Conservation (phyloP, 2,888 invertebrate genomes). For the Sarcophaga carnaria region DNA sequence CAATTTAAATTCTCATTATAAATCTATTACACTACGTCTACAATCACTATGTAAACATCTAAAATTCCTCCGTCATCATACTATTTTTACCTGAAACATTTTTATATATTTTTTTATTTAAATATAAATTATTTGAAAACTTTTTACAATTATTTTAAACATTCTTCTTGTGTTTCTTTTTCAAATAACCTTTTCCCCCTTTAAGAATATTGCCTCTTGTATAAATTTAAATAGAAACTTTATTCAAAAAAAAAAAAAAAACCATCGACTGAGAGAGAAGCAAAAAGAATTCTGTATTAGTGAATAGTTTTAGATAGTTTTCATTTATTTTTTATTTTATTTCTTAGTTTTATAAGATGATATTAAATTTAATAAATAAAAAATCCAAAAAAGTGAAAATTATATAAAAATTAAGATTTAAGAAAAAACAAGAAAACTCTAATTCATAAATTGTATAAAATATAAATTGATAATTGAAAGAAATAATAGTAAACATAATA, state of each 20-base stretch:
- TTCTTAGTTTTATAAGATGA: slow-evolving; percentile 67
- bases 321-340: slow-evolving; percentile 52
- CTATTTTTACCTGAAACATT: slow-evolving; percentile 34
- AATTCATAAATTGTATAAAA: slow-evolving; percentile 50
- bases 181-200: background rate
- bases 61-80: background rate
- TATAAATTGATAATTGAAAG: slow-evolving; percentile 50
- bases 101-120: background rate
- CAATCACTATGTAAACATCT: background rate
- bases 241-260: slow-evolving; percentile 29
- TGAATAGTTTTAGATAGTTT: slow-evolving; percentile 61
- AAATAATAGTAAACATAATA: slow-evolving; percentile 55
- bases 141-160: background rate
- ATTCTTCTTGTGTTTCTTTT: background rate
- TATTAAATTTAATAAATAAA: slow-evolving; percentile 55
- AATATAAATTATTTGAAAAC: background rate
- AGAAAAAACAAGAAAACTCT: slow-evolving; percentile 39
- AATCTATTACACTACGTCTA: background rate
- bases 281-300: slow-evolving; percentile 71
- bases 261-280: slow-evolving; percentile 59
- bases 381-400: slow-evolving; percentile 21
- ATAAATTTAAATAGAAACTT: slow-evolving; percentile 14
- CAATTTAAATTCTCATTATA: background rate
- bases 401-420: slow-evolving; percentile 45
- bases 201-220: background rate